Evolutionary conservation across 2,888 invertebrate species (phyloP).

Genomic region (Adela reaumurella): DNA sequence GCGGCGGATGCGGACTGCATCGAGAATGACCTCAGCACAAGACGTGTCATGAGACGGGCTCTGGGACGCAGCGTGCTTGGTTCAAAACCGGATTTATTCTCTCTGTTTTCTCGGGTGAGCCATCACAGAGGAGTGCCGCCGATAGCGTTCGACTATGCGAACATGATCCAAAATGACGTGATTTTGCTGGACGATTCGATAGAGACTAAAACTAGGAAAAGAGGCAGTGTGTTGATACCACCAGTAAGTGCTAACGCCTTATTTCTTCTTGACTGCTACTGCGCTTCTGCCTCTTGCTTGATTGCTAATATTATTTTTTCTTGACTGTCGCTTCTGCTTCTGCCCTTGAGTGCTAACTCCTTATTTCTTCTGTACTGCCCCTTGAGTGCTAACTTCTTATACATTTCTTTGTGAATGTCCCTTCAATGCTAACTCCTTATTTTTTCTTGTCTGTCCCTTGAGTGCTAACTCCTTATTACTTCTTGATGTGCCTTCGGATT

Average conservation of each 20-base stretch:
- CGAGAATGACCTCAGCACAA: neutral
- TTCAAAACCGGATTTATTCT: neutral
- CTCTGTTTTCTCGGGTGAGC: conserved; percentile 10
- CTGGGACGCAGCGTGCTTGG: neutral
- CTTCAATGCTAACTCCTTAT: too few species aligned
- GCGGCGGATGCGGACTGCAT: neutral
- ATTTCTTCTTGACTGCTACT: too few species aligned
- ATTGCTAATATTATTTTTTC: too few species aligned
- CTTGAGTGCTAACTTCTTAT: too few species aligned
- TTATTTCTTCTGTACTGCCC: too few species aligned
- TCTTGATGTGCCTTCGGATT: too few species aligned
- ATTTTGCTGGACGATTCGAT: conserved; percentile 40
- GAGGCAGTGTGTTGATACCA: conserved; percentile 17
- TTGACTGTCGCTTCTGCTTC: too few species aligned
- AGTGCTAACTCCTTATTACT: too few species aligned
- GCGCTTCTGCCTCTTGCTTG: too few species aligned
- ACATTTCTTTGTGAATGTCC: too few species aligned
- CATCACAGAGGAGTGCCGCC: conserved; percentile 30
- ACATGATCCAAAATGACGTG: conserved; percentile 40
- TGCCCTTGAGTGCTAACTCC: too few species aligned
- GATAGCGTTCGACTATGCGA: conserved; percentile 37
- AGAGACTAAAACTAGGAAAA: conserved; percentile 37
- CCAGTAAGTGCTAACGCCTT: neutral
- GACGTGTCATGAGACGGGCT: neutral
- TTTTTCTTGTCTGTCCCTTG: too few species aligned